Base-by-base conservation (phyloP, 2,113 vertebrate species). In the Sporophila hypoxantha region DNA sequence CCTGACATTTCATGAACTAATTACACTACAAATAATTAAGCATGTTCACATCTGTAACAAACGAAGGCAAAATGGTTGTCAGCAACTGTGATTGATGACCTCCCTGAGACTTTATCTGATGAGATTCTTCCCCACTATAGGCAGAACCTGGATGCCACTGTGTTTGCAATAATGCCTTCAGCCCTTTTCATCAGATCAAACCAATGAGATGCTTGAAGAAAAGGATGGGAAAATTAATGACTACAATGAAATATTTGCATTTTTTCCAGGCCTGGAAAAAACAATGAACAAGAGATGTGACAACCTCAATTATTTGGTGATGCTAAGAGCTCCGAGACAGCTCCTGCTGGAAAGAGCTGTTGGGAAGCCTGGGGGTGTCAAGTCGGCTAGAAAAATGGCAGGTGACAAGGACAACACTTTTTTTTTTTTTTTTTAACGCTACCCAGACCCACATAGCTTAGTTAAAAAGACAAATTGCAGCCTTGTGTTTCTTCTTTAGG, bases 171-270 rank as follows among this genome's bases (percentile, higher is more conserved):
- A 98, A 97, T 86, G 97, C 97, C 96, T 97, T 93, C 96, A 97
- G 97, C 96, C 95, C 96, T 97, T 98, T 98, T 96, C 97, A 97
- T 96, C 97, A 97, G 97, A 98, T 98, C 98, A 98, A 98, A 98
- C 97, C 96, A 95, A 97, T 93, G 97, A 98, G 97, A 96, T 94
- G 97, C 97, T 97, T 93, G 96, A 95, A 98, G 97, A 97, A 98
- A 98, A 98, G 98, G 98, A 98, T 99, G 98, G 98, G 98, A 98
- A 98, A 99, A 98, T 98, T 98, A 99, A 99, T 98, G 98, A 98
- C 98, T 98, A 98, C 98, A 98, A 98, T 99, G 96, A 98, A 98
- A 98, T 98, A 98, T 98, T 98, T 98, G 97, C 98, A 98, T 99
- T 99, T 98, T 93, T 98, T 98, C 97, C 97, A 96, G 95, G 97